Base-by-base conservation (phyloP, 2,113 vertebrate genomes). In the Chinchilla lanigera region DNA sequence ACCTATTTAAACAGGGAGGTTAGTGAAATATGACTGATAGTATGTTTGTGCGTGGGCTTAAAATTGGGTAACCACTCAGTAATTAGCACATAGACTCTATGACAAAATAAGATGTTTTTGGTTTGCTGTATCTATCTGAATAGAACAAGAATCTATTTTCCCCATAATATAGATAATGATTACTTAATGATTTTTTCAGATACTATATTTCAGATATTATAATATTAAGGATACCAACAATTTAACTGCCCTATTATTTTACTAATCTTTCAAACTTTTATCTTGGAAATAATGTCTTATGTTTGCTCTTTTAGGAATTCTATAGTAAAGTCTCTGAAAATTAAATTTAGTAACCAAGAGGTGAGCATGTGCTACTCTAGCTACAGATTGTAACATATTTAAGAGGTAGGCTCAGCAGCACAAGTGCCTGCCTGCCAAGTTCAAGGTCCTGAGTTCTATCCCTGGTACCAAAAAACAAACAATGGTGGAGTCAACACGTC, bases 31-130 rank as follows among this genome's bases (percentile, higher is more conserved):
- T 94, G 52, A 19, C 13, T 88, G 38, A 77, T 17, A 71, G 6
- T 60, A 20, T 77, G 85, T 93, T 61, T 87, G 52, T 90, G 58
- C 96, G 71, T 54, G 96, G 92, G 38, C 83, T 95, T 69, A 87
- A 97, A 89, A 38, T 90, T 88, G 77, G 73, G 65, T 94, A 94
- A 58, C 77, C 78, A 73, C 71, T 96, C 67, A 95, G 50, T 81
- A 97, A 90, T 97, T 92, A 92, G 78, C 85, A 94, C 30, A 63
- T 82, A 97, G n/a, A 89, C 9, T 35, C 38, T 69, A 61, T 94
- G 54, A 73, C 88, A 97, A 94, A 97, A 67, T 10, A 90, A 96
- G 20, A 20, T 82, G n/a, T 86, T 92, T 12, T 82, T 97, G 26
- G 61, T 94, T 93, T 94, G 35, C 35, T 96, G 24, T 26, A 90